Evolutionary conservation across 2,797 vertebrate species (phyloP).

Genomic region (Paguma larvata): DNA sequence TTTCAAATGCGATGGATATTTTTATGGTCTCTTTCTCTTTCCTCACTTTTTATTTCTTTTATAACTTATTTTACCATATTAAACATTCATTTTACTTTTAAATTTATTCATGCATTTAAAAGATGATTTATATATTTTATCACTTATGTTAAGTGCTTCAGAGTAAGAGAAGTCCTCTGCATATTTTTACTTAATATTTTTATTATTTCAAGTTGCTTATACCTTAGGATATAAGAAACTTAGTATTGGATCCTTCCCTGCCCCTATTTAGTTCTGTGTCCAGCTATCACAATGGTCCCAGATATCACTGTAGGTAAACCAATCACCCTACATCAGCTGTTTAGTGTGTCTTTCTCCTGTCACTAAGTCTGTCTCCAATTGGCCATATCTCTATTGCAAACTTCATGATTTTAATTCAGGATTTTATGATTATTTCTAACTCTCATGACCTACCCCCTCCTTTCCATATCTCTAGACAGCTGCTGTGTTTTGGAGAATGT

Average conservation of each 20-base stretch:
- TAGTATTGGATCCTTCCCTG: not conserved
- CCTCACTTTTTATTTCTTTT: not conserved
- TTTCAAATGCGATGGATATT: conserved; percentile 24
- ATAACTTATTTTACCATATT: not conserved
- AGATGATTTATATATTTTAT: conserved; percentile 1
- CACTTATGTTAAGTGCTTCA: conserved; percentile 7
- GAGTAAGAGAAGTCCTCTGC: not conserved
- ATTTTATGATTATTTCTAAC: conserved; percentile 29
- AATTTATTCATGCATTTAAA: not conserved
- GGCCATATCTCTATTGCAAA: not conserved
- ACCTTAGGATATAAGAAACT: not conserved
- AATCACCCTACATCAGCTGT: not conserved
- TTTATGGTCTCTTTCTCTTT: not conserved
- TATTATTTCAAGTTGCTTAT: conserved; percentile 46
- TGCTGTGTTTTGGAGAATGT: conserved; percentile 53
- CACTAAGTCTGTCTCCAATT: not conserved
- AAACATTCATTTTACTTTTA: conserved; percentile 45
- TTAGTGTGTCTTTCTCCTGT: not conserved
- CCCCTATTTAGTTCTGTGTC: not conserved
- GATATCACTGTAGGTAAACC: not conserved
- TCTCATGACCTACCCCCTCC: not conserved
- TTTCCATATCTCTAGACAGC: not conserved
- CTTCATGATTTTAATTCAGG: conserved; percentile 33
- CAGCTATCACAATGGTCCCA: not conserved
- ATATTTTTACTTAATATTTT: conserved; percentile 27